Base-by-base conservation (phyloP, 1,140 invertebrate genomes). In the Drosophila melanica region DNA sequence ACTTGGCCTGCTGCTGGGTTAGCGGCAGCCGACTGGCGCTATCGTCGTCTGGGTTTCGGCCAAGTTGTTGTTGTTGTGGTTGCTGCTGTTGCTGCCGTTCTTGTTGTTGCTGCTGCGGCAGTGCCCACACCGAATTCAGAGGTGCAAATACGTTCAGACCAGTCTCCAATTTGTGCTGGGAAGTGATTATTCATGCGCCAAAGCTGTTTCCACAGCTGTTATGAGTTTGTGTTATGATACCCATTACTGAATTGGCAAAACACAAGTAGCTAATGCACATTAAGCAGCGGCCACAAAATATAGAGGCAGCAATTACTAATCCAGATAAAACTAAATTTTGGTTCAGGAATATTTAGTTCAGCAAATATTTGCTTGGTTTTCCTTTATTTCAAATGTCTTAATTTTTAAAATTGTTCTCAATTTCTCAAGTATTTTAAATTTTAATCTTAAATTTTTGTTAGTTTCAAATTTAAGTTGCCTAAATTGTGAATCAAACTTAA, bases 91-190 rank as follows among this genome's bases (percentile, higher is more conserved):
- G 30, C 12, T 50, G 50, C 18, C 42, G 41, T 7, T 45, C 20
- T 10, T 54, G 50, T 20, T 45, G 60, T 27, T 39, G 23, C 10
- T 53, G 48, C 47, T 63, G 50, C 50, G 48, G 51, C 51, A 64
- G 63, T 80, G 86, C 81, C 84, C 86, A 90, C 86, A 90, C 86
- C 81, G 86, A 90, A 90, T 90, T 90, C 81, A 67, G 81, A 90
- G 86, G 86, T 90, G 86, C 86, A 90, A 90, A 90, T 90, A 90
- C 86, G 86, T 77, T 86, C 75, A 62, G 79, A 45, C 86, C 81
- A 74, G 81, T 79, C 86, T 86, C 79, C 81, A 90, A 90, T 90
- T 90, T 90, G 75, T 79, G 86, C 81, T 79, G 76, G 67, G 65
- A 58, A 75, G 81, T 89, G 86, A 90, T 90, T 76, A 90, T 87